phyloP scores from a whole-genome alignment of 64 coral and sea anemone genomes.

The Orbicella faveolata region DNA sequence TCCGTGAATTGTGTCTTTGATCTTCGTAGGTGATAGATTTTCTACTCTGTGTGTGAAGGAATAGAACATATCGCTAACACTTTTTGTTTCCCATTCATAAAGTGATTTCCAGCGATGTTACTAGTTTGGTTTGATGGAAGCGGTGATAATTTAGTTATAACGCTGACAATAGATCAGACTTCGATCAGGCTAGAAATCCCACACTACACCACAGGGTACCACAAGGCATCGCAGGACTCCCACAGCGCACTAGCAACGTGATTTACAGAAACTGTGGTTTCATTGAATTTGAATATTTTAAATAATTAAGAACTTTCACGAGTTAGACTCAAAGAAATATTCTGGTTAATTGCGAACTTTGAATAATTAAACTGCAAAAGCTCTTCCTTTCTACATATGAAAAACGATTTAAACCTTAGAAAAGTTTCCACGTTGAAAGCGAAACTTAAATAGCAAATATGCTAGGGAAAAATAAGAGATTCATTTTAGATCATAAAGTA shows the following conservation, averaged over 20 bases:
- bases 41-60: too few relatives aligned
- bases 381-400: neutral
- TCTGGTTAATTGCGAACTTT: conserved; percentile 19
- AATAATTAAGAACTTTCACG: conserved; percentile 47
- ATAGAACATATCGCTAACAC: too few relatives aligned
- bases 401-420: neutral
- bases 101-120: neutral
- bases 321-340: conserved; percentile 3
- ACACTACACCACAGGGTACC: neutral
- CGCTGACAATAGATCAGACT: neutral
- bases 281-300: conserved; percentile 34
- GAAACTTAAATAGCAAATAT: neutral
- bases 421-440: neutral
- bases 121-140: neutral
- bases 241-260: neutral
- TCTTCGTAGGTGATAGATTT: too few relatives aligned
- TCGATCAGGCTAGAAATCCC: neutral
- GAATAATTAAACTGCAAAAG: conserved; percentile 23
- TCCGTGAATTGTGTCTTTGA: too few relatives aligned
- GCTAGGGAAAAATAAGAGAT: neutral
- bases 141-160: neutral
- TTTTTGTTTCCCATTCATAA: neutral
- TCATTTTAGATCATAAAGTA: neutral
- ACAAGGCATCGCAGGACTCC: neutral
- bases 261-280: neutral